These are phyloP conservation scores for Sardinella longiceps DNA, from an alignment of 2,797 vertebrate species.

Conservation along the genomic window DNA sequence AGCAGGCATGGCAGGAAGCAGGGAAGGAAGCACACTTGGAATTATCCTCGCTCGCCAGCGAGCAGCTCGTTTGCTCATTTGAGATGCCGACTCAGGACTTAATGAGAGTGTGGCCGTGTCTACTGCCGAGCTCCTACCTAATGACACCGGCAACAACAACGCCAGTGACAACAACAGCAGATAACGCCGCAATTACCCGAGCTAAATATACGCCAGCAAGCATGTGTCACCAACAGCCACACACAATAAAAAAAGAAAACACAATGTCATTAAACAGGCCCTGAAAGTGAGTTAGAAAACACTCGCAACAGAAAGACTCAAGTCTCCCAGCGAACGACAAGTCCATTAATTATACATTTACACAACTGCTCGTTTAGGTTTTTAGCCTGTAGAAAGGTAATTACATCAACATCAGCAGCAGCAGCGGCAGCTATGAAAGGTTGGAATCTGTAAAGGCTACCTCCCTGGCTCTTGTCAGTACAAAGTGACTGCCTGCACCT, in stretches of 20 bases:
- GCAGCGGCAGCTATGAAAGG: not conserved
- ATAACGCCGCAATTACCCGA: conserved; percentile 58
- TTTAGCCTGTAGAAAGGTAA: not conserved
- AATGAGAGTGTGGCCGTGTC: conserved; percentile 51
- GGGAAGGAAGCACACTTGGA: not conserved
- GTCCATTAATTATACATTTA: conserved; percentile 20
- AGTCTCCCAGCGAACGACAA: not conserved
- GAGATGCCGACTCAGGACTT: conserved; percentile 48
- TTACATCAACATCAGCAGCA: not conserved
- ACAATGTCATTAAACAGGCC: conserved; percentile 54
- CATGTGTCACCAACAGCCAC: conserved; percentile 51
- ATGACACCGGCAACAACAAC: conserved; percentile 55
- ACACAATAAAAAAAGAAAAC: conserved; percentile 31
- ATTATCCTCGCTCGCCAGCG: conserved; percentile 12
- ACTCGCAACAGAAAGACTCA: not conserved
- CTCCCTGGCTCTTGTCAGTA: not conserved
- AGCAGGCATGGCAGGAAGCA: not conserved
- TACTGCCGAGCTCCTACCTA: conserved; percentile 48
- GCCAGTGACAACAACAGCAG: conserved; percentile 56
- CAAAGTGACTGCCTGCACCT: not conserved
- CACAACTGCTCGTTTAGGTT: conserved; percentile 3
- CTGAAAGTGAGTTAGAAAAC: not conserved
- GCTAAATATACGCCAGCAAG: conserved; percentile 58
- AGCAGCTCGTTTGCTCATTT: conserved; percentile 38
- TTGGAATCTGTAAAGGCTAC: not conserved